Percentiles rank a stretch among this genome's conserved stretches.
Evolutionary conservation across 2,113 vertebrate species (phyloP).

Genomic region (Pelecanus crispus): DNA sequence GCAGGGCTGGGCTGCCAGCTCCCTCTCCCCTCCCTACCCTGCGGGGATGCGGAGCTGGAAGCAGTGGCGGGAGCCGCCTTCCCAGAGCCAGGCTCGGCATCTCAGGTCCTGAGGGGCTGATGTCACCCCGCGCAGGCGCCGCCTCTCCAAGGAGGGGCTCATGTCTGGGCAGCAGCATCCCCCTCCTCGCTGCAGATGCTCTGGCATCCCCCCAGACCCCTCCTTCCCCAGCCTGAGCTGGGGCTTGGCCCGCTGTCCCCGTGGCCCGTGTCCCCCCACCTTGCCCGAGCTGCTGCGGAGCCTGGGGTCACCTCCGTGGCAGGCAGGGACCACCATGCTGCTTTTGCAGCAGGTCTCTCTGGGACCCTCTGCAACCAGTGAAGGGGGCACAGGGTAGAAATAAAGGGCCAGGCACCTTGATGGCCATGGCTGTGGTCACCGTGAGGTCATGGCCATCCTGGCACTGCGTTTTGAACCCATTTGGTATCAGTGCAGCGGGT

Average conservation of each 20-base stretch:
- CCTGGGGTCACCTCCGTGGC: neutral
- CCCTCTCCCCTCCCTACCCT: neutral
- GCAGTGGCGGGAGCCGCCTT: neutral
- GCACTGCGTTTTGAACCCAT: neutral
- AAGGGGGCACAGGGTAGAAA: neutral
- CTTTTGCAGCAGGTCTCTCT: neutral
- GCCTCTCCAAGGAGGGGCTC: conserved; percentile 51
- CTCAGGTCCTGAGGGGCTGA: conserved; percentile 15
- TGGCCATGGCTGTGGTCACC: neutral
- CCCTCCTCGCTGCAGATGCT: neutral
- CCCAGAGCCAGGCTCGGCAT: conserved; percentile 11
- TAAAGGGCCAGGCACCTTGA: neutral
- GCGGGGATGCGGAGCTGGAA: neutral
- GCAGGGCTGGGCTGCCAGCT: neutral
- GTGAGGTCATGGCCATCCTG: neutral
- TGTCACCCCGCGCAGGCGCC: conserved; percentile 48
- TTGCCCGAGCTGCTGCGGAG: neutral
- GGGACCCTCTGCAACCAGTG: neutral
- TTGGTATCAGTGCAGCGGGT: neutral
- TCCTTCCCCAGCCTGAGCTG: neutral
- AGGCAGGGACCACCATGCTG: neutral
- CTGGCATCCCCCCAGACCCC: neutral
- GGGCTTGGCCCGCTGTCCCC: neutral
- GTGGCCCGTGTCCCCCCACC: rapidly evolving
- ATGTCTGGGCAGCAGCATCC: conserved; percentile 8